phyloP scores from a whole-genome alignment of 2,888 invertebrate species.

The Dexiosoma caninum region DNA sequence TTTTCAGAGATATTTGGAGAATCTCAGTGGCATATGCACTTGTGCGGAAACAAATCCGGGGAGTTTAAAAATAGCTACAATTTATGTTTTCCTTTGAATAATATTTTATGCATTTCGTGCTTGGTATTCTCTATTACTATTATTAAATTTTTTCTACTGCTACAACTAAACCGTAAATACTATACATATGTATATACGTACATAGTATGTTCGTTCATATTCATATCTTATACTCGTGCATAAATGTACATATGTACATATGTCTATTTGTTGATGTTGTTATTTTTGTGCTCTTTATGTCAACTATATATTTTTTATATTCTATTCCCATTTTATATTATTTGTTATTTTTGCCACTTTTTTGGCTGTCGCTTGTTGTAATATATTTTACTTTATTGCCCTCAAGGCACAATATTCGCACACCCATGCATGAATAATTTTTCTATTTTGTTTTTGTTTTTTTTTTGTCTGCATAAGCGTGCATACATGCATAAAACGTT shows the following conservation, averaged over 20 bases:
- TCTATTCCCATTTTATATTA: neutral
- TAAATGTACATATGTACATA: neutral
- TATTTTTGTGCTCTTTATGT: constrained; percentile 30
- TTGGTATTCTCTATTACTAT: constrained; percentile 39
- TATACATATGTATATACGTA: too few species aligned
- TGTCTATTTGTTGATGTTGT: constrained; percentile 21
- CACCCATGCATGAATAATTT: neutral
- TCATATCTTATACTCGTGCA: neutral
- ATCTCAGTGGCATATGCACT: constrained; percentile 65
- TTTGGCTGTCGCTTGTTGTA: constrained; percentile 57
- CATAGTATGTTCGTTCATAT: too few species aligned
- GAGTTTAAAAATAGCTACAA: constrained; percentile 74
- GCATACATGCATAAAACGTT: neutral
- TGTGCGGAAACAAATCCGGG: constrained; percentile 72
- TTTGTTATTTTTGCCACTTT: constrained; percentile 38
- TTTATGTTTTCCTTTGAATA: constrained; percentile 74
- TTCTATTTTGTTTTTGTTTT: neutral
- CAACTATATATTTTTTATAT: constrained; percentile 2
- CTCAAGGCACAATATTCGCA: constrained; percentile 58
- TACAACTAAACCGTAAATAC: too few species aligned
- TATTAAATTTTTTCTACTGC: neutral
- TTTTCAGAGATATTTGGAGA: neutral
- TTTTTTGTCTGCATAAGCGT: neutral
- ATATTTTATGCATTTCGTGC: constrained; percentile 62
- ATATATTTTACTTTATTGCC: constrained; percentile 69